Conservation (phyloP, 1,140 invertebrate genomes). For the Carcinoscorpius rotundicauda region DNA sequence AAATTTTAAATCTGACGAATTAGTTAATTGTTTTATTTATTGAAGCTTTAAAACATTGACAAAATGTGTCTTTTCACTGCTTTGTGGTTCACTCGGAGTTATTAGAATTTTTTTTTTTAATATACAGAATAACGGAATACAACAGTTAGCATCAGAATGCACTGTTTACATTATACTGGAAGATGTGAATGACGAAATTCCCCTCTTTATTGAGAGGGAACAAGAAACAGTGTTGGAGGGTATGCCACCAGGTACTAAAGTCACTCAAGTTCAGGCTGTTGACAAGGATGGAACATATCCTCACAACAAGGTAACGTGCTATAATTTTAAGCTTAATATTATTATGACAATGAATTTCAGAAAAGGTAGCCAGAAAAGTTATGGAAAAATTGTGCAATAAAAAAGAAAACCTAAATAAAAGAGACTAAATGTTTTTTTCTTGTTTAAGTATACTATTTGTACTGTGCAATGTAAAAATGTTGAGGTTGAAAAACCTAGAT, state of each 20-base stretch:
- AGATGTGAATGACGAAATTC: constrained; percentile 93
- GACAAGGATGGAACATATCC: constrained; percentile 92
- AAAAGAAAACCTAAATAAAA: no score
- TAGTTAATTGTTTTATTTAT: no score
- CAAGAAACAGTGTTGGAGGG: constrained; percentile 87
- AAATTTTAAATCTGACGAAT: no score
- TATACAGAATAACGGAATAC: constrained; percentile 67
- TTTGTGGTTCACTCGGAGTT: no score
- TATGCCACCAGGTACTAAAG: constrained; percentile 82
- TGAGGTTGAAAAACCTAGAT: no score
- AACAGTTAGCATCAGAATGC: constrained; percentile 83
- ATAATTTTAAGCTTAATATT: neutral
- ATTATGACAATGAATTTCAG: neutral
- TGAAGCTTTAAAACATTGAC: no score
- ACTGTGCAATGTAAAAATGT: no score
- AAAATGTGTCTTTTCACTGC: no score
- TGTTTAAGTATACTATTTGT: no score
- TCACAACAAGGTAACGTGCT: constrained; percentile 54
- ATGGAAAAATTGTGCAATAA: no score
- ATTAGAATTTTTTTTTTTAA: neutral
- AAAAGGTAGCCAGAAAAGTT: neutral
- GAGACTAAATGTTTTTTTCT: no score
- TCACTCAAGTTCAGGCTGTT: constrained; percentile 88
- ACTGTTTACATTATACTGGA: constrained; percentile 86
- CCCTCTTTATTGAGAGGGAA: constrained; percentile 81